These are phyloP conservation scores for Cyaniris semiargus DNA, from an alignment of 2,888 invertebrate genomes.

Conservation along the genomic window DNA sequence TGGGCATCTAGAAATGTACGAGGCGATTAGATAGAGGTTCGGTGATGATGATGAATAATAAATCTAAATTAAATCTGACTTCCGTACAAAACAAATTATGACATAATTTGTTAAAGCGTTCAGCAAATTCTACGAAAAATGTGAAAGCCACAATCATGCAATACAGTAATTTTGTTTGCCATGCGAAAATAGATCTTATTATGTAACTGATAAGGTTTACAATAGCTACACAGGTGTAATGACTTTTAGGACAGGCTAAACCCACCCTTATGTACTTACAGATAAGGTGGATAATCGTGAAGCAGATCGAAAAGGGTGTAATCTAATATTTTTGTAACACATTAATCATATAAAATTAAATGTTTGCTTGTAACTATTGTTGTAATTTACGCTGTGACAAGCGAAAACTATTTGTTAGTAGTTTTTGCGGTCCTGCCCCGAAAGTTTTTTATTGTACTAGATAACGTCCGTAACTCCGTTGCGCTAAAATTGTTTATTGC, in stretches of 20 bases:
- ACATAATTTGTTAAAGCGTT: background rate
- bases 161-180: background rate
- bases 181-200: background rate
- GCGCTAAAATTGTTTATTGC: too few relatives aligned
- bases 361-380: background rate
- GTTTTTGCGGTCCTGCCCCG: background rate
- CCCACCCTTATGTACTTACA: background rate
- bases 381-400: background rate
- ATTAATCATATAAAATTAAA: conserved; percentile 1
- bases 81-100: conserved; percentile 10
- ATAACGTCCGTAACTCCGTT: too few relatives aligned
- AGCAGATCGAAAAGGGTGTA: background rate
- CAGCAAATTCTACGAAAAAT: conserved; percentile 15
- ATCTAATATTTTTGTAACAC: background rate
- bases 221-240: background rate
- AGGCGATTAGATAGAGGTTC: background rate
- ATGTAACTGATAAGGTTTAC: background rate
- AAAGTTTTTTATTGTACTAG: too few relatives aligned
- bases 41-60: background rate
- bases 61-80: conserved; percentile 8
- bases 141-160: background rate
- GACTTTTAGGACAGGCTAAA: background rate
- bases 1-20: too few relatives aligned
- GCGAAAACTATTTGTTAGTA: background rate
- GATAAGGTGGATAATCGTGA: background rate